Conservation (phyloP, 1,140 invertebrate species). For the Melitaea cinxia region DNA sequence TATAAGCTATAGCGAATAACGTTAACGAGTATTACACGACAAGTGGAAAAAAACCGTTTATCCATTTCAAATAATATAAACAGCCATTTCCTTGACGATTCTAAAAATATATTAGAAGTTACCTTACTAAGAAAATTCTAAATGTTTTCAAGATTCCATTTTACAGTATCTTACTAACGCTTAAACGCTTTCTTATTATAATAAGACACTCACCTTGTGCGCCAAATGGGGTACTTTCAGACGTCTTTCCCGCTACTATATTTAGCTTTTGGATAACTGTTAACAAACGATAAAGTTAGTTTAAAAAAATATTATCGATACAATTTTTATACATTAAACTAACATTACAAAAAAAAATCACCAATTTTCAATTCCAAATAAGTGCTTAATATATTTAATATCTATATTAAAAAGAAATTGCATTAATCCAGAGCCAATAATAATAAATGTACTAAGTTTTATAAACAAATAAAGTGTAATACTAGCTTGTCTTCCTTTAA, state of each 20-base stretch:
- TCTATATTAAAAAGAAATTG: too few species aligned
- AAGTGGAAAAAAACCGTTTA: too few species aligned
- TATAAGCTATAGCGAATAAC: too few species aligned
- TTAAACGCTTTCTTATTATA: constrained; percentile 12
- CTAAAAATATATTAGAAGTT: not conserved
- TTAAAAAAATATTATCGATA: not conserved
- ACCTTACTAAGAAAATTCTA: constrained; percentile 5
- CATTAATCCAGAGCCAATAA: too few species aligned
- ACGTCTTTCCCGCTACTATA: constrained; percentile 65
- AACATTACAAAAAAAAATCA: too few species aligned
- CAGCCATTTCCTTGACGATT: not conserved
- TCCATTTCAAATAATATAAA: too few species aligned
- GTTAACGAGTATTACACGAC: too few species aligned
- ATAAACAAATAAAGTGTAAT: too few species aligned
- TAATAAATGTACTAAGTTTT: too few species aligned
- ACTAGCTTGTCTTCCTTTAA: too few species aligned
- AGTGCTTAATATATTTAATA: too few species aligned
- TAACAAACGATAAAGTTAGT: constrained; percentile 32
- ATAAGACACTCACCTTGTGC: constrained; percentile 59
- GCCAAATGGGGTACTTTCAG: constrained; percentile 71
- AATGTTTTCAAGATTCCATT: constrained; percentile 9
- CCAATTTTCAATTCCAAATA: too few species aligned
- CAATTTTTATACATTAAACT: not conserved
- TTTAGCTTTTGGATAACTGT: constrained; percentile 71
- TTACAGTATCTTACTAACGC: not conserved